Evolutionary conservation across 2,113 vertebrate species (phyloP).

Genomic region (Polypterus bichir): DNA sequence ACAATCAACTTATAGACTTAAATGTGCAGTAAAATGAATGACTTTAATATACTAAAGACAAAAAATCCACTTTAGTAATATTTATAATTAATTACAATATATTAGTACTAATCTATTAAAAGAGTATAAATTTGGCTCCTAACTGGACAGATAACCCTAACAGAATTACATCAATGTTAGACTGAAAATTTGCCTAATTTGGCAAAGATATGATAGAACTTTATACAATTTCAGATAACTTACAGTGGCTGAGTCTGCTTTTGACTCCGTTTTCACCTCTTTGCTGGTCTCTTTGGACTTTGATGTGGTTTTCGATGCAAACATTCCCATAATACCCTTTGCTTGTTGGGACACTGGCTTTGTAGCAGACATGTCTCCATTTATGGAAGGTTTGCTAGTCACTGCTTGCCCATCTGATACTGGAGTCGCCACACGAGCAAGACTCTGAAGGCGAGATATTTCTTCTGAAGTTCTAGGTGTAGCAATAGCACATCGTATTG

Average conservation of each 20-base stretch:
- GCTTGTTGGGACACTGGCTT: constrained; percentile 48
- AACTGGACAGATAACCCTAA: no score
- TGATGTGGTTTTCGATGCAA: constrained; percentile 47
- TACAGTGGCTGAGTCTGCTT: constrained; percentile 50
- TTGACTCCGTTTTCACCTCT: constrained; percentile 55
- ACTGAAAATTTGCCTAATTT: no score
- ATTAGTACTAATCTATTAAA: no score
- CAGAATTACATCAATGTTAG: no score
- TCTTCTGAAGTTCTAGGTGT: constrained; percentile 44
- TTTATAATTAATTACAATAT: no score
- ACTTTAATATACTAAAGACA: no score
- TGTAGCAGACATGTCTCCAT: constrained; percentile 35
- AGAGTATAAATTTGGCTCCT: no score
- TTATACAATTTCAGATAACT: constrained; percentile 16
- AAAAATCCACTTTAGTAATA: no score
- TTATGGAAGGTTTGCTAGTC: constrained; percentile 22
- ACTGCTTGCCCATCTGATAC: not conserved
- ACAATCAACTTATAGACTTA: no score
- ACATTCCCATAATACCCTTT: constrained; percentile 89
- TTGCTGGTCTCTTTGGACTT: constrained; percentile 50
- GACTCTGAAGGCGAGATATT: constrained; percentile 27
- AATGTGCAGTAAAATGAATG: no score
- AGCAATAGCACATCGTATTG: constrained; percentile 64
- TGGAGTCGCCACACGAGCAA: constrained; percentile 12
- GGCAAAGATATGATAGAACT: no score